phyloP scores from a whole-genome alignment of 2,888 invertebrate genomes.

The Dugesia japonica region DNA sequence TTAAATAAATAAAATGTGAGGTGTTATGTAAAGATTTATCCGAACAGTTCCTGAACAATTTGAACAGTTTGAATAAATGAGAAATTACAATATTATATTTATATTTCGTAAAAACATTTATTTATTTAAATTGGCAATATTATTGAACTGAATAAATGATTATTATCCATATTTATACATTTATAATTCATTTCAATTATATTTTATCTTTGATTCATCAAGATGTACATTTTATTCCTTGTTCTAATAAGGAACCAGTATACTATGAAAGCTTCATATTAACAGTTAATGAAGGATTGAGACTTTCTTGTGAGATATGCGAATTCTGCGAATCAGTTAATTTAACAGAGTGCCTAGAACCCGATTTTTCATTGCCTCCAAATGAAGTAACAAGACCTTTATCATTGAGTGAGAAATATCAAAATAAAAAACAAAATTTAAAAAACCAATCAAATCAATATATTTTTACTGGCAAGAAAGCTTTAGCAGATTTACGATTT shows the following conservation, averaged over 20 bases:
- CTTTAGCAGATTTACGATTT: constrained; percentile 10
- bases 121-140: no score
- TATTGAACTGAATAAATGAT: no score
- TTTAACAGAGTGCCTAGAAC: not conserved
- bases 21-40: no score
- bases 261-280: not conserved
- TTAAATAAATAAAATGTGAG: no score
- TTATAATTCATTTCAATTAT: not conserved
- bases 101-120: no score
- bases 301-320: not conserved
- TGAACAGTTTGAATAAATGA: no score
- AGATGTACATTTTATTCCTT: constrained; percentile 2
- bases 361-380: not conserved
- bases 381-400: not conserved
- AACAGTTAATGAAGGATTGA: constrained; percentile 3
- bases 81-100: no score
- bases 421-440: not conserved
- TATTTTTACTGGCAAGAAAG: not conserved
- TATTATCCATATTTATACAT: no score
- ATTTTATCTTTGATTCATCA: not conserved
- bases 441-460: not conserved
- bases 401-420: not conserved
- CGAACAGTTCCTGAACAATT: no score
- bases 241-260: not conserved
- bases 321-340: not conserved